Evolutionary conservation across 92 coral and sea anemone species (phyloP), one percentile per base, ranked within the genome.

Genomic region (Parazoanthus atlanticus): DNA sequence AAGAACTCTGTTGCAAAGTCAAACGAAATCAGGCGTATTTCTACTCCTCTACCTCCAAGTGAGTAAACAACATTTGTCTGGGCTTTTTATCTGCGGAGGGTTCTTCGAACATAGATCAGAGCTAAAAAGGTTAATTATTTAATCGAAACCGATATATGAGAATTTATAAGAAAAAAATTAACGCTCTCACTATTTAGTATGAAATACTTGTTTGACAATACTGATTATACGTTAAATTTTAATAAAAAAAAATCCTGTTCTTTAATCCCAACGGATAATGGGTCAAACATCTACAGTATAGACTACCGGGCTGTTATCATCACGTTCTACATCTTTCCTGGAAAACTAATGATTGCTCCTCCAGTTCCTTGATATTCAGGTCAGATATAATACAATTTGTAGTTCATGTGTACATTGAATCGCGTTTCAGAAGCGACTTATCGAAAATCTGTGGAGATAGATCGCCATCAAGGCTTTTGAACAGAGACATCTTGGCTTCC

Each of bases 21-120:
- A 25, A 82, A 52, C 30, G 25, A 29, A 65, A 34, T 43, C 19
- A 25, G 64, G 11, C 64, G 87, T 43, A 13, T 43, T 71, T 46
- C 64, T 84, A 52, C 30, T 43, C 74, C 78, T 43, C 28, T 70
- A 8, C 87, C 87, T 19, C 87, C 87, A 70, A 84, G 87, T 84
- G 31, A 84, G 76, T 29, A n/a, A 26, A 43, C 8, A 67, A 26
- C 16, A 54, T 46, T 21, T 40, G 23, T 5, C 7, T 40, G 26
- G 25, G 29, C 21, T 29, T 41, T 16, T 31, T 33, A 54, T 46
- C 2, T 11, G 23, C 47, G n/a, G 19, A 72, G 5, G 43, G 76
- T 28, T 72, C 34, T 13, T 72, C 3, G 31, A 10, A 28, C 6
- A 40, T 21, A 29, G 15, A 28, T 72, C 33, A 1, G 76, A 29